Evolutionary conservation across 2,888 invertebrate genomes (phyloP), one percentile per base, ranked within the genome.

Genomic region (Caradrina clavipalpis): DNA sequence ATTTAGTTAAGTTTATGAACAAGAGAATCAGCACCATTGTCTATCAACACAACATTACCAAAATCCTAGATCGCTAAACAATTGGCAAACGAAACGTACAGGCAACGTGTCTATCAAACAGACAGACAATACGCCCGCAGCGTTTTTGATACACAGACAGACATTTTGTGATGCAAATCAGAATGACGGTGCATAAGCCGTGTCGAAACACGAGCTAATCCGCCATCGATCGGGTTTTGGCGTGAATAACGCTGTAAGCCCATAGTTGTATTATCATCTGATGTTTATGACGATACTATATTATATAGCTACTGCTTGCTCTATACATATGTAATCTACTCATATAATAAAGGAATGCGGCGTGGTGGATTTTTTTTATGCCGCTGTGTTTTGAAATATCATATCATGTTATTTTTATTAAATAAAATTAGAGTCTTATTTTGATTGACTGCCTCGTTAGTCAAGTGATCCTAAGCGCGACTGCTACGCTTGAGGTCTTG

Each of bases 151-250:
- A 39, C 55, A 53, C 45, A 45, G 45, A 15, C 39, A 39, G 22
- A 53, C 50, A 81, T 86, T 82, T 78, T 77, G 81, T 62, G 65
- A 77, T 86, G 79, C 76, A 80, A 84, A 86, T 80, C 75, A 59
- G 68, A 62, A 78, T 76, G 70, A 75, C 72, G 53, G 66, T 62
- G 65, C 62, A 75, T 68, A 80, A 76, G 66, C 77, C 57, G 39
- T 51, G 70, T 66, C 67, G 64, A 62, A 75, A 61, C 64, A 45
- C 49, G 65, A 35, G 69, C 62, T 78, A 71, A 84, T 76, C 73
- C 11, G 45, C 22, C 65, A 69, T 80, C 64, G 73, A 84, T 73
- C 68, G 62, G 63, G 56, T 65, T 62, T 47, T n/a, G 49, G 31
- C 60, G 47, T 49, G 63, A 67, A 72, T 67, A 50, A 11, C 35